These are phyloP conservation scores for Megalops atlanticus DNA, from an alignment of 2,113 vertebrate species.

Conservation along the genomic window DNA sequence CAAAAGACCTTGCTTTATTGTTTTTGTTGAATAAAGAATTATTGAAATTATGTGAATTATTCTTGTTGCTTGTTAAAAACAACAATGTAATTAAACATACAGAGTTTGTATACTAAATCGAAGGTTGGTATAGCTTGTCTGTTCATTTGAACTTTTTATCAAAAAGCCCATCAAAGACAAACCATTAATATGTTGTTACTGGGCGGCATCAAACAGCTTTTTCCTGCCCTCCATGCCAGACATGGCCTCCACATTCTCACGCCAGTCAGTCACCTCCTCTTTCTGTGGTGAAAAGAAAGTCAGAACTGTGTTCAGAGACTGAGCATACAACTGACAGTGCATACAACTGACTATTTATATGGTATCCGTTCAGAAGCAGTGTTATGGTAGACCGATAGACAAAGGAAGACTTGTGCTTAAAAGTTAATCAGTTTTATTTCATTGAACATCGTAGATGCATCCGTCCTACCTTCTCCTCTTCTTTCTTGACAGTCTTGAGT, in stretches of 20 bases:
- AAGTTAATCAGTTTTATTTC: no score
- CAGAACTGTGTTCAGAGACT: not conserved
- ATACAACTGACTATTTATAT: no score
- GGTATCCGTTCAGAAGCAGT: no score
- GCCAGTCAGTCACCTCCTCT: constrained; percentile 53
- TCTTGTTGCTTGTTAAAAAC: no score
- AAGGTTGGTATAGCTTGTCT: not conserved
- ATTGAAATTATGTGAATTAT: no score
- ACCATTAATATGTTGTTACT: constrained; percentile 15
- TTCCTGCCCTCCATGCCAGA: constrained; percentile 69
- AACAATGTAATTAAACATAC: not conserved
- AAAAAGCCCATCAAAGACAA: not conserved
- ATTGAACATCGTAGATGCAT: no score
- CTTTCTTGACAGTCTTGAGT: constrained; percentile 79
- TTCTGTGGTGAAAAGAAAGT: constrained; percentile 22
- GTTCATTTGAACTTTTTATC: not conserved
- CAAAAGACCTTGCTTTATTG: no score
- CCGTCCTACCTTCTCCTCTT: constrained; percentile 70
- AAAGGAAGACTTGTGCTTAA: no score
- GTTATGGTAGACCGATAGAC: no score
- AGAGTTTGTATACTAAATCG: not conserved
- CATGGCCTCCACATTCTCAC: no score
- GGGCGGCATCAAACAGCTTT: constrained; percentile 60
- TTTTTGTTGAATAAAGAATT: no score
- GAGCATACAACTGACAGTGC: not conserved